A percentile compares a stretch with the other conserved stretches of the same genome.
Conservation (phyloP, 2,888 invertebrate species). For the Ecdyonurus torrentis region DNA sequence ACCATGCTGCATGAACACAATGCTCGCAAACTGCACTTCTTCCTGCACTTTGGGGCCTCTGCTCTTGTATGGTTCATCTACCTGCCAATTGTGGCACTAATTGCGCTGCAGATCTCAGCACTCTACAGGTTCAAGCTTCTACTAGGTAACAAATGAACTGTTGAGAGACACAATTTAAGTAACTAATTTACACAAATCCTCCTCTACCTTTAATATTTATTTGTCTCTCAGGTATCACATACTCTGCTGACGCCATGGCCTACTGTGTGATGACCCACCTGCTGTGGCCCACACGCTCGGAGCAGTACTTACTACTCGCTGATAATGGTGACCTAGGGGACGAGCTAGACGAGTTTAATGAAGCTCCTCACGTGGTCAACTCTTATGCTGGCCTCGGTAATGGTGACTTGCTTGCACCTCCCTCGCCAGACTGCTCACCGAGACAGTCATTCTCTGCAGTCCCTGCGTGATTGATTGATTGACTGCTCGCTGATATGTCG, state of each 20-base stretch:
- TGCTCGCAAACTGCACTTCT: conserved; percentile 73
- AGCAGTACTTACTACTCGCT: conserved; percentile 74
- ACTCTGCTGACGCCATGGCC: conserved; percentile 88
- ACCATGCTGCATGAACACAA: conserved; percentile 70
- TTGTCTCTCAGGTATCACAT: conserved; percentile 63
- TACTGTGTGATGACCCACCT: conserved; percentile 91
- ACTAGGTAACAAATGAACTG: conserved; percentile 53
- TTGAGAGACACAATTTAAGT: too few species aligned
- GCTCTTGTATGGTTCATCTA: conserved; percentile 98
- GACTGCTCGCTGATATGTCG: too few species aligned
- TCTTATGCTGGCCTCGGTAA: not conserved
- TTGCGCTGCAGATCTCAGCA: conserved; percentile 83
- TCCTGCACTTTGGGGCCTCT: conserved; percentile 92
- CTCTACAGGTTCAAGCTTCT: conserved; percentile 91
- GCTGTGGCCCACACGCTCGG: conserved; percentile 87
- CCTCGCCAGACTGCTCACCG: not conserved
- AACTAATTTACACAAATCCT: too few species aligned
- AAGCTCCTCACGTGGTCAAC: conserved; percentile 70
- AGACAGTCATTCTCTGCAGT: not conserved
- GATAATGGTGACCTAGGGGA: conserved; percentile 43
- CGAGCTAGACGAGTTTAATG: conserved; percentile 79
- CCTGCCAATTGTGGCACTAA: conserved; percentile 82
- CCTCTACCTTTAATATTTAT: conserved; percentile 2
- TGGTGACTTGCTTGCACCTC: not conserved
- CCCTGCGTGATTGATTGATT: not conserved